Base-by-base conservation (phyloP, 2,797 vertebrate genomes). In the Bryconaethiops microstoma region DNA sequence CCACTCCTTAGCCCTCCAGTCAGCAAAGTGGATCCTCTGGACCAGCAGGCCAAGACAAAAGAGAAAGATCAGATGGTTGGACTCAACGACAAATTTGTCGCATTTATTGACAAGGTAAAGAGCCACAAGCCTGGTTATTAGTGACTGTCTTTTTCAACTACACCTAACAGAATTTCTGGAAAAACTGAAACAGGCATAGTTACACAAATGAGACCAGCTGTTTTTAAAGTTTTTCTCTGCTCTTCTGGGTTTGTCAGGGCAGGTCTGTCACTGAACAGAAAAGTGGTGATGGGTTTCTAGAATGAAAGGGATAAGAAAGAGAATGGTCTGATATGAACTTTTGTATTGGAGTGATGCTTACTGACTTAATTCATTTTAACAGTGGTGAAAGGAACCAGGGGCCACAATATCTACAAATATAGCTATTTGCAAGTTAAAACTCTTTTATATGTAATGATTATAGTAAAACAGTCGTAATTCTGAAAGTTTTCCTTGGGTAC, bases 11-110 rank as follows among this genome's bases (percentile, higher is more conserved):
- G 35, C 39, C 4, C 74, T 2, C 55, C 65, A 9, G 23, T 35
- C 42, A 6, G 16, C 4, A 84, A 35, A 0, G 1, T 90, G 4
- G 89, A 92, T 77, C 14, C 85, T 3, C 29, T 60, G 19, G 67
- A 79, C 76, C 81, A 85, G 6, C 5, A 84, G 0, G 84, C 80
- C 2, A 91, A 92, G 70, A 82, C 54, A 78, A 80, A 81, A 40
- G 93, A 94, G 85, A 92, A 90, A 86, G 67, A 93, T 2, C 89
- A 90, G 42, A 90, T 94, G 91, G 89, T 93, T 0, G 90, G 87
- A 82, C 90, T 94, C 50, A 94, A 94, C 5, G 87, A 94, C 89
- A 92, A 91, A 85, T 94, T 94, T 64, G 88, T 93, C 23, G 63
- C 21, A 21, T 29, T 93, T 42, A 94, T 94, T 71, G 87, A 93